Evolutionary conservation across 2,888 invertebrate genomes (phyloP).

Genomic region (Acleris sparsana): DNA sequence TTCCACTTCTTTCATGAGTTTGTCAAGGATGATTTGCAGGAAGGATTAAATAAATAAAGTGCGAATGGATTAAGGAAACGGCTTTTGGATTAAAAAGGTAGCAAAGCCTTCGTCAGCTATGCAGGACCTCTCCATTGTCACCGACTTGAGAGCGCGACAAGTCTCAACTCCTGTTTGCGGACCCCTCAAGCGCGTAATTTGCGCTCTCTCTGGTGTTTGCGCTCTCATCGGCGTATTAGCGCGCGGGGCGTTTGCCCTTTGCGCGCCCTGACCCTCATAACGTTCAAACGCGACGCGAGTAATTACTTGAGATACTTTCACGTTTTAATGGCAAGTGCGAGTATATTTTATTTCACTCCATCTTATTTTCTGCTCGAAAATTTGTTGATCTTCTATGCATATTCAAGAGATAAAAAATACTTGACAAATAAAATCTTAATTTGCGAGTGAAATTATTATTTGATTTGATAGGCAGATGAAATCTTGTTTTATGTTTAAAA

Average conservation of each 20-base stretch:
- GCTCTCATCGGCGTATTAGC: conserved; percentile 13
- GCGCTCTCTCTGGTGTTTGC: conserved; percentile 4
- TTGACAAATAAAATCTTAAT: no score
- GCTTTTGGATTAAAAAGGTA: no score
- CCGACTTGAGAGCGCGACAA: conserved; percentile 4
- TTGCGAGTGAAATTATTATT: no score
- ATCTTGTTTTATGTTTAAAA: no score
- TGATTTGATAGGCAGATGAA: no score
- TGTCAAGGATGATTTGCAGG: no score
- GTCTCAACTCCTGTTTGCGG: background rate
- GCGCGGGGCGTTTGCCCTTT: conserved; percentile 13
- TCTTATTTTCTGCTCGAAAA: background rate
- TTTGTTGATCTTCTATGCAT: no score
- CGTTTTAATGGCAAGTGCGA: background rate
- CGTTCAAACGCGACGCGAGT: conserved; percentile 8
- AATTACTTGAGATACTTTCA: conserved; percentile 1
- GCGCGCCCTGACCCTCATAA: conserved; percentile 8
- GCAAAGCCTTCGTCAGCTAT: no score
- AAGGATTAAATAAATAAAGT: no score
- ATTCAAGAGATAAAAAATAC: no score
- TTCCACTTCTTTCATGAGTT: no score
- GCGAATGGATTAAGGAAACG: no score
- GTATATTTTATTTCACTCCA: conserved; percentile 5
- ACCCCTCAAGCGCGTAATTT: conserved; percentile 1
- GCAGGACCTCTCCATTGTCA: background rate